Conservation (phyloP, 2,888 invertebrate genomes). For the Lasioglossum morio region DNA sequence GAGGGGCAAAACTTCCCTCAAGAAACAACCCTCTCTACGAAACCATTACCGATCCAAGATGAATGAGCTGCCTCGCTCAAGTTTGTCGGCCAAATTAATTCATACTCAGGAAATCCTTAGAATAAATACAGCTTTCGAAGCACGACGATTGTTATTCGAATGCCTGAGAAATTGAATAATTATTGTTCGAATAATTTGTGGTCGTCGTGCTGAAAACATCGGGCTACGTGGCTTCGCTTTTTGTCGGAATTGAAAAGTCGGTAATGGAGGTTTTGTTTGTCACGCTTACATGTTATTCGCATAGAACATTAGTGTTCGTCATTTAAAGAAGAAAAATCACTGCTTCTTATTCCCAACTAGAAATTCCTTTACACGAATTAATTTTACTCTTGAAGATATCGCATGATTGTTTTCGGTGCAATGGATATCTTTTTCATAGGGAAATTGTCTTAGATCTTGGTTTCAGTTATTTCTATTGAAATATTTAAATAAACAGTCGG, state of each 20-base stretch:
- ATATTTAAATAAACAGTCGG: too few relatives aligned
- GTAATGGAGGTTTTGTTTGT: neutral
- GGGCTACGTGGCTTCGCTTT: neutral
- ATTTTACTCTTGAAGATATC: too few relatives aligned
- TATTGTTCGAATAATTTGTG: neutral
- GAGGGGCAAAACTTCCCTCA: neutral
- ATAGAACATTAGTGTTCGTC: neutral
- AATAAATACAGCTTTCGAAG: neutral
- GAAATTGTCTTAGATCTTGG: too few relatives aligned
- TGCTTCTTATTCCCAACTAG: neutral
- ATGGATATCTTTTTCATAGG: too few relatives aligned
- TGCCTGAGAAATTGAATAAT: neutral
- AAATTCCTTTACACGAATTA: too few relatives aligned
- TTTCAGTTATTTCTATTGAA: too few relatives aligned
- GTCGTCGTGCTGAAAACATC: neutral
- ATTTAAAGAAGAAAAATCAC: neutral
- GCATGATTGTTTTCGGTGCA: too few relatives aligned
- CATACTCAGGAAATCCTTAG: neutral
- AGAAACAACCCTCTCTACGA: neutral
- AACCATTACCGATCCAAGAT: constrained; percentile 6
- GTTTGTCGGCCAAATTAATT: neutral
- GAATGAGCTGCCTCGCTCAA: neutral
- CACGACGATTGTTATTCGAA: neutral
- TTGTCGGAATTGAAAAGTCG: neutral
- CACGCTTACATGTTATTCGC: neutral